These are phyloP conservation scores for Cephalotes varians DNA, from an alignment of 2,888 invertebrate genomes.

Conservation along the genomic window DNA sequence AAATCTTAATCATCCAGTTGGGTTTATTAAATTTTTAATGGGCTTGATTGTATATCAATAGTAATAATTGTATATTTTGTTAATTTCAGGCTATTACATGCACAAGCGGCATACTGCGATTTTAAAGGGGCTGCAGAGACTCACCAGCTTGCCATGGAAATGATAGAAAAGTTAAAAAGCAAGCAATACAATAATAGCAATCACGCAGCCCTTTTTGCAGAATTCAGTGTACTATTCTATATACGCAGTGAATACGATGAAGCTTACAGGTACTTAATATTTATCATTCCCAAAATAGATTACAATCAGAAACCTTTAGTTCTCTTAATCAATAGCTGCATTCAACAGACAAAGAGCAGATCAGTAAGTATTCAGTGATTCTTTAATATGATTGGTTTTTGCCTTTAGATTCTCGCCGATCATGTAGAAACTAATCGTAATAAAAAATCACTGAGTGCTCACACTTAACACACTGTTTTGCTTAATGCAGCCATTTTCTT, in stretches of 20 bases:
- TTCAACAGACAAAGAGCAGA: too few species aligned
- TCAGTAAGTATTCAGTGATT: too few species aligned
- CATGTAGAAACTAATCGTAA: too few species aligned
- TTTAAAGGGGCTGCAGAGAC: slow-evolving; percentile 92
- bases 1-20: background rate
- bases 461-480: too few species aligned
- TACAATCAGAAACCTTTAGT: background rate
- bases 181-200: slow-evolving; percentile 79
- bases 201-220: slow-evolving; percentile 91
- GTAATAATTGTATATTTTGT: background rate
- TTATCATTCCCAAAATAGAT: slow-evolving; percentile 55
- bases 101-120: slow-evolving; percentile 93
- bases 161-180: slow-evolving; percentile 87
- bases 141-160: slow-evolving; percentile 87
- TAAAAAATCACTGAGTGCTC: too few species aligned
- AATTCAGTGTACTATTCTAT: slow-evolving; percentile 94
- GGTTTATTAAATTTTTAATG: background rate
- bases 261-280: slow-evolving; percentile 86
- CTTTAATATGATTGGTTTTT: too few species aligned
- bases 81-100: slow-evolving; percentile 91
- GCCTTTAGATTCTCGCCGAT: too few species aligned
- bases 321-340: too few species aligned
- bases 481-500: too few species aligned
- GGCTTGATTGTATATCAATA: too few species aligned
- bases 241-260: slow-evolving; percentile 94